phyloP scores from a whole-genome alignment of 2,797 vertebrate species.

The Podarcis lilfordi region DNA sequence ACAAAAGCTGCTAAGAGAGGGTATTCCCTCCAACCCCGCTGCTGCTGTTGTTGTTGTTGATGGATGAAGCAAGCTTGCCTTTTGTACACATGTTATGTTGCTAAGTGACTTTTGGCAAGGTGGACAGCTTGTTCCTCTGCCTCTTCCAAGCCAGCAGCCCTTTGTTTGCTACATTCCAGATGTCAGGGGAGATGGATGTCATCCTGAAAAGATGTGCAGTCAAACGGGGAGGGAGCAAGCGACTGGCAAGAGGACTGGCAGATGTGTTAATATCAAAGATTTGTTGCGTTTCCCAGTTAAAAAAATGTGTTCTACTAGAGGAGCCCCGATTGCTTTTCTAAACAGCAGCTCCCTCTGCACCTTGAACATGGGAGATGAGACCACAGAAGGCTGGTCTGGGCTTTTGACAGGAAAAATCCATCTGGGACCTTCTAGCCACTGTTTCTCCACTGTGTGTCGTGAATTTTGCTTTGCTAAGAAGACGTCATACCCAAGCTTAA shows the following conservation, averaged over 20 bases:
- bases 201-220: constrained; percentile 52
- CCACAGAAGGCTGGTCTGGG: too few relatives aligned
- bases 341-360: neutral
- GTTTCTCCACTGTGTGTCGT: too few relatives aligned
- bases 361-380: neutral
- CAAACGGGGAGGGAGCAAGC: constrained; percentile 52
- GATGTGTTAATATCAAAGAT: constrained; percentile 54
- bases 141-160: constrained; percentile 63
- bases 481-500: too few relatives aligned
- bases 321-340: constrained; percentile 2
- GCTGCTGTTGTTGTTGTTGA: constrained; percentile 29
- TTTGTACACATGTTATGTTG: constrained; percentile 54
- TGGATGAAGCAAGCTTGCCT: constrained; percentile 53
- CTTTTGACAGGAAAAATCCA: too few relatives aligned
- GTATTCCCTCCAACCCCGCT: too few relatives aligned
- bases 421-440: too few relatives aligned
- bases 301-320: constrained; percentile 38
- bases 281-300: constrained; percentile 43
- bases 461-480: too few relatives aligned
- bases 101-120: constrained; percentile 70
- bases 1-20: neutral
- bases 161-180: constrained; percentile 67
- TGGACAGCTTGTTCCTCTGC: constrained; percentile 53
- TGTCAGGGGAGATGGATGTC: constrained; percentile 64
- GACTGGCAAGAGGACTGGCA: constrained; percentile 54